These are phyloP conservation scores for Ptilorrhoa leucosticta DNA, from an alignment of 2,113 vertebrate genomes.

Conservation along the genomic window DNA sequence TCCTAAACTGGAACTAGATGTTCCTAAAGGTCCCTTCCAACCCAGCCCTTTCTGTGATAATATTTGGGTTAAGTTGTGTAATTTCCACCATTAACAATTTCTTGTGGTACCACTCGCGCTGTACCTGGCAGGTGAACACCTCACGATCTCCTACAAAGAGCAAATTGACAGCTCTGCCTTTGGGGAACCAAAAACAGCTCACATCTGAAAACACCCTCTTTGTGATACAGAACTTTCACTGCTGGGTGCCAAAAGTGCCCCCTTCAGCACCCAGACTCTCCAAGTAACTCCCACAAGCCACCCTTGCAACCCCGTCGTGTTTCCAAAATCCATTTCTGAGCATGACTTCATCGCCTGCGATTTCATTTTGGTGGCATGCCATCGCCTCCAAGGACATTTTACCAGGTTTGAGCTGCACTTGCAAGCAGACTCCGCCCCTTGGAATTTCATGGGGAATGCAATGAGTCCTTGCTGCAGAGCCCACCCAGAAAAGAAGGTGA, in stretches of 20 bases:
- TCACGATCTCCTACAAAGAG: neutral
- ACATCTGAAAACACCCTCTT: neutral
- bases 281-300: neutral
- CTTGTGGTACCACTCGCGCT: neutral
- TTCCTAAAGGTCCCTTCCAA: neutral
- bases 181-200: neutral
- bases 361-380: neutral
- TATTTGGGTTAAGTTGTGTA: neutral
- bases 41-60: neutral
- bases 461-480: neutral
- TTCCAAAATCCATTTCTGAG: neutral
- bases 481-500: neutral
- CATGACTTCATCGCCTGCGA: neutral
- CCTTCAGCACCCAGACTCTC: neutral
- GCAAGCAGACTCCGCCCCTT: neutral
- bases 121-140: neutral
- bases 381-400: neutral
- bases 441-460: neutral
- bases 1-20: neutral
- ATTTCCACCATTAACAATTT: neutral
- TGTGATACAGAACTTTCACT: neutral
- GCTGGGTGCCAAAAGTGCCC: neutral
- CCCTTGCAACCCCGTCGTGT: fast-evolving
- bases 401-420: neutral
- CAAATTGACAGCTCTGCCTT: neutral